Percentiles rank a stretch among this genome's conserved stretches.
phyloP scores from a whole-genome alignment of 2,797 vertebrate genomes.

The Philypnodon macrostomus region DNA sequence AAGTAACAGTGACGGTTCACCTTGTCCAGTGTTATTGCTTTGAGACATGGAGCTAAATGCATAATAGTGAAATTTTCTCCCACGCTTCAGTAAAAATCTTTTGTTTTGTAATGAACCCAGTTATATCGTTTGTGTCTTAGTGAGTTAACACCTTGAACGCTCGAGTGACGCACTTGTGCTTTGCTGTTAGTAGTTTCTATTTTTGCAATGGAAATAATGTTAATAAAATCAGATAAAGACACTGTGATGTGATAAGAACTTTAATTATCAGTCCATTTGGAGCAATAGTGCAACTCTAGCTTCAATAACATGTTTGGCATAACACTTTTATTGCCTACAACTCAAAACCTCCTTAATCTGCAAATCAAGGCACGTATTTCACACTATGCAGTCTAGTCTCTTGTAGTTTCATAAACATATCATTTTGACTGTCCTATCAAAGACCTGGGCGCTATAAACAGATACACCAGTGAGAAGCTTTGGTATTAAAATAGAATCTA shows the following conservation, averaged over 20 bases:
- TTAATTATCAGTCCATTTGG: too few relatives aligned
- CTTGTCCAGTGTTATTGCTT: slow-evolving; percentile 1
- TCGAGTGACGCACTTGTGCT: slow-evolving; percentile 5
- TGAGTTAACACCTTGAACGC: slow-evolving; percentile 1
- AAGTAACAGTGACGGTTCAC: background rate
- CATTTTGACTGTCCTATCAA: background rate
- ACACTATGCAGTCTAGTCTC: too few relatives aligned
- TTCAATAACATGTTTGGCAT: too few relatives aligned
- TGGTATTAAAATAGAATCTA: slow-evolving; percentile 1
- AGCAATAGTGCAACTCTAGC: too few relatives aligned
- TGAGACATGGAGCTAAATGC: background rate
- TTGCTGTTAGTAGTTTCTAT: slow-evolving; percentile 9
- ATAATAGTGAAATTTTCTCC: background rate
- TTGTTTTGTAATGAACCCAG: slow-evolving; percentile 2
- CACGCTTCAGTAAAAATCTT: background rate
- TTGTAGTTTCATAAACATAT: background rate
- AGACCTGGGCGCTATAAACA: background rate
- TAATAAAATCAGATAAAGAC: background rate
- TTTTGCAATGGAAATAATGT: background rate
- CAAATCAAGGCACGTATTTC: too few relatives aligned
- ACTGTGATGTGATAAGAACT: too few relatives aligned
- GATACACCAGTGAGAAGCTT: slow-evolving; percentile 1
- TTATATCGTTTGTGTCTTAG: background rate
- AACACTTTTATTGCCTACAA: too few relatives aligned
- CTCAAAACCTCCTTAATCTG: too few relatives aligned